phyloP scores from a whole-genome alignment of 2,888 invertebrate genomes.

The Siphonodentalium dalli region DNA sequence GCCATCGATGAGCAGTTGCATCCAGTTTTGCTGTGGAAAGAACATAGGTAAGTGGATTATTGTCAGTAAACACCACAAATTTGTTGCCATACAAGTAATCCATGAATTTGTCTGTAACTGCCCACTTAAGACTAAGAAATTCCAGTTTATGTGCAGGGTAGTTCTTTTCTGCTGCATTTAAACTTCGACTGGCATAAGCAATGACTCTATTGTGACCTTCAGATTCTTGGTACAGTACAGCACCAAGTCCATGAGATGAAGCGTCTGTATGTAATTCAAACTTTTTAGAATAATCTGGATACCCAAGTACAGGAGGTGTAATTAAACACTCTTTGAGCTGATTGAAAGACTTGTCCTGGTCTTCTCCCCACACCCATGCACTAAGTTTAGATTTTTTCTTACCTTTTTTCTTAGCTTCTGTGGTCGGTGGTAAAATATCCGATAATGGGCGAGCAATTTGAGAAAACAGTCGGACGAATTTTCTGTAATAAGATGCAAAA shows the following conservation, averaged over 20 bases:
- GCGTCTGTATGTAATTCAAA: not conserved
- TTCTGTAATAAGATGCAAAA: not conserved
- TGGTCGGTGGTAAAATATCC: not conserved
- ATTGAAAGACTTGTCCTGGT: slow-evolving; percentile 2
- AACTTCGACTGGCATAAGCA: too few relatives aligned
- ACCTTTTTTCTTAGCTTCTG: not conserved
- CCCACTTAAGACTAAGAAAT: too few relatives aligned
- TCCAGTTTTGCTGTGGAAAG: too few relatives aligned
- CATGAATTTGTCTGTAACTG: too few relatives aligned
- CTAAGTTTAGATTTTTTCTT: not conserved
- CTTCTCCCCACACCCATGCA: not conserved
- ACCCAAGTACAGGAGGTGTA: not conserved
- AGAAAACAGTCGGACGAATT: slow-evolving; percentile 2
- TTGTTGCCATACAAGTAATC: too few relatives aligned
- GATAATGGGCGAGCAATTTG: slow-evolving; percentile 3
- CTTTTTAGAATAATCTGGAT: not conserved
- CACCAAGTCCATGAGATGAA: not conserved
- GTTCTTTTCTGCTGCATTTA: too few relatives aligned
- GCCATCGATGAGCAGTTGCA: too few relatives aligned
- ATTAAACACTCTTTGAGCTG: not conserved
- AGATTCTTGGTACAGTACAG: slow-evolving; percentile 13
- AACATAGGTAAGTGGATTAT: too few relatives aligned
- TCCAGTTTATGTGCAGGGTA: too few relatives aligned
- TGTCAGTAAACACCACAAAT: too few relatives aligned
- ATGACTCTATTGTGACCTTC: too few relatives aligned